These are phyloP conservation scores for Meda fulgida DNA, from an alignment of 2,797 vertebrate species.

Conservation along the genomic window DNA sequence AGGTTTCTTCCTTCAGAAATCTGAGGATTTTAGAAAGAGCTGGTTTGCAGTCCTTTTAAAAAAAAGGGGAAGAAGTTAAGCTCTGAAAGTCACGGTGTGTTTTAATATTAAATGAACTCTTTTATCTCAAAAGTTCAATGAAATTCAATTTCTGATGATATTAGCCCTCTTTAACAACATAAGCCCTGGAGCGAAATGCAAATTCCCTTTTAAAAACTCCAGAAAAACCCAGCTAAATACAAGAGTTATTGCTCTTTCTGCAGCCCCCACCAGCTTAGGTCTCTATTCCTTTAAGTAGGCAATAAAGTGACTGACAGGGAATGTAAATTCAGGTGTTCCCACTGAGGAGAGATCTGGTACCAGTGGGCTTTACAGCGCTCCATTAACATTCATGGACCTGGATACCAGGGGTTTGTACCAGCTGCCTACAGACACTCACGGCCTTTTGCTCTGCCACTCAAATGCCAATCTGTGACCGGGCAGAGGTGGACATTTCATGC, in stretches of 20 bases:
- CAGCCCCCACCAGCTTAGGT: neutral
- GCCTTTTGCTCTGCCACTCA: conserved; percentile 62
- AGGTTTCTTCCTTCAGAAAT: neutral
- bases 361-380: conserved; percentile 37
- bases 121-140: conserved; percentile 13
- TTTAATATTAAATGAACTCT: neutral
- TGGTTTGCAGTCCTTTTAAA: neutral
- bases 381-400: conserved; percentile 61
- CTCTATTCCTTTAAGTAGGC: conserved; percentile 29
- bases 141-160: neutral
- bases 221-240: neutral
- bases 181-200: neutral
- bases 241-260: neutral
- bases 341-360: conserved; percentile 40
- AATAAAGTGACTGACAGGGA: conserved; percentile 41
- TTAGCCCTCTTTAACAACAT: neutral
- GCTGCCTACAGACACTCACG: conserved; percentile 51
- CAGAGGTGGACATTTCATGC: conserved; percentile 34
- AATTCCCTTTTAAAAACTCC: neutral
- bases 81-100: neutral
- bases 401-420: conserved; percentile 38
- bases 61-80: neutral
- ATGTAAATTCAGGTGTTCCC: conserved; percentile 45
- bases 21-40: neutral
- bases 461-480: conserved; percentile 37